A percentile compares a stretch with the other conserved stretches of the same genome.
Evolutionary conservation across 2,888 invertebrate species (phyloP).

Genomic region (Oscheius sp.): DNA sequence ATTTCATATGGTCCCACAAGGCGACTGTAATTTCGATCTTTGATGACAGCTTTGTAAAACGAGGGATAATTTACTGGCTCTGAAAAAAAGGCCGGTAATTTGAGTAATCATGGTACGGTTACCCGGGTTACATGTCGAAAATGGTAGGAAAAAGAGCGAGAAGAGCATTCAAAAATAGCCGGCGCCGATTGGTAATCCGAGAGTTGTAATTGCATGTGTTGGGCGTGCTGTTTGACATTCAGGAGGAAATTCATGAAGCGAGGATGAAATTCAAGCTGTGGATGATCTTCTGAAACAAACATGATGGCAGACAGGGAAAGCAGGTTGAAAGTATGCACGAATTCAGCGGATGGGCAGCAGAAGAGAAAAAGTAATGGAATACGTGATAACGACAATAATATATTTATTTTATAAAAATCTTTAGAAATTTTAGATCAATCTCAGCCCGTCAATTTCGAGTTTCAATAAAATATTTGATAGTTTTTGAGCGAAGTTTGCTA

Average conservation of each 20-base stretch:
- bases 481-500: constrained; percentile 58
- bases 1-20: constrained; percentile 14
- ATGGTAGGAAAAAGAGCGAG: background rate
- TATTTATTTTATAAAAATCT: too few relatives aligned
- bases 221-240: background rate
- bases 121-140: background rate
- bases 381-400: too few relatives aligned
- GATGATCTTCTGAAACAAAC: too few relatives aligned
- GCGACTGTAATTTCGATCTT: background rate
- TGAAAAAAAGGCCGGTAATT: too few relatives aligned
- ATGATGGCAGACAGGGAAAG: too few relatives aligned
- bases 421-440: too few relatives aligned
- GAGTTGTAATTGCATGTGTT: background rate
- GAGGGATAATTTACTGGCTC: background rate
- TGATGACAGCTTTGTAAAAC: background rate
- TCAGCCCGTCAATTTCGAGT: constrained; percentile 14
- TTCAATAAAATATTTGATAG: constrained; percentile 51
- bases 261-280: background rate
- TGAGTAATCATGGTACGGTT: too few relatives aligned
- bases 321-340: too few relatives aligned
- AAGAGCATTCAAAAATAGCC: background rate
- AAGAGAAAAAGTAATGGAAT: too few relatives aligned
- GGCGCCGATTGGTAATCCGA: background rate
- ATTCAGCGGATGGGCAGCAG: too few relatives aligned
- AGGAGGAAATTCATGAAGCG: background rate